These are phyloP conservation scores for Diaprepes abbreviatus DNA, from an alignment of 2,888 invertebrate species.

Conservation along the genomic window DNA sequence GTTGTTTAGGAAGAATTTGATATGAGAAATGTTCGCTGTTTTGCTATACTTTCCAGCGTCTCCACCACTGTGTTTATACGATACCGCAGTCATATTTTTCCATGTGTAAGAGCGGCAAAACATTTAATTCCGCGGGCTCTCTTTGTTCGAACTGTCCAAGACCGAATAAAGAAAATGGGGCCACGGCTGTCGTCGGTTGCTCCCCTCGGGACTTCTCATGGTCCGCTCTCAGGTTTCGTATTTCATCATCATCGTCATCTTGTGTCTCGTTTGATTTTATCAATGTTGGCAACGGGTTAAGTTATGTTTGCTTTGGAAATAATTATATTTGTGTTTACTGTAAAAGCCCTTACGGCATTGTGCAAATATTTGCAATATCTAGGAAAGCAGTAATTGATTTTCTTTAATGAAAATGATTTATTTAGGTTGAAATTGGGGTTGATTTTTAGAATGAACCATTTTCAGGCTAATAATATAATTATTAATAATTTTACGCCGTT, in stretches of 20 bases:
- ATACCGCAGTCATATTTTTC: neutral
- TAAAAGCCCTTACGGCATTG: neutral
- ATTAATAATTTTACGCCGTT: too few relatives aligned
- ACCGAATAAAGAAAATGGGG: constrained; percentile 25
- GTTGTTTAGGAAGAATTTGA: too few relatives aligned
- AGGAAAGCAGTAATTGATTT: neutral
- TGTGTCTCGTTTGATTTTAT: constrained; percentile 3
- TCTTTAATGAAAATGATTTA: too few relatives aligned
- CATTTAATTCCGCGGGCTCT: constrained; percentile 5
- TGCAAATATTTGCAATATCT: neutral
- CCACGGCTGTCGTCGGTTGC: constrained; percentile 3
- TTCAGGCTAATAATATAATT: too few relatives aligned
- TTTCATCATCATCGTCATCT: constrained; percentile 12
- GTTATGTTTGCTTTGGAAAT: constrained; percentile 6
- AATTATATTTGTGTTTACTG: neutral
- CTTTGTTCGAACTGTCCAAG: constrained; percentile 24
- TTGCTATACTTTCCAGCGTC: too few relatives aligned
- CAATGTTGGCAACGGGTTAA: constrained; percentile 5
- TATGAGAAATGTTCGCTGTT: too few relatives aligned
- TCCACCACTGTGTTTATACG: constrained; percentile 1
- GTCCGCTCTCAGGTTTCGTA: constrained; percentile 4
- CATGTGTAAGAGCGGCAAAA: neutral
- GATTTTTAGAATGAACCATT: too few relatives aligned
- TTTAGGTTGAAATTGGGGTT: too few relatives aligned
- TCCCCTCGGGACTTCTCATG: constrained; percentile 26